Base-by-base conservation (phyloP, 2,888 invertebrate species). In the Falcaria lacertinaria region DNA sequence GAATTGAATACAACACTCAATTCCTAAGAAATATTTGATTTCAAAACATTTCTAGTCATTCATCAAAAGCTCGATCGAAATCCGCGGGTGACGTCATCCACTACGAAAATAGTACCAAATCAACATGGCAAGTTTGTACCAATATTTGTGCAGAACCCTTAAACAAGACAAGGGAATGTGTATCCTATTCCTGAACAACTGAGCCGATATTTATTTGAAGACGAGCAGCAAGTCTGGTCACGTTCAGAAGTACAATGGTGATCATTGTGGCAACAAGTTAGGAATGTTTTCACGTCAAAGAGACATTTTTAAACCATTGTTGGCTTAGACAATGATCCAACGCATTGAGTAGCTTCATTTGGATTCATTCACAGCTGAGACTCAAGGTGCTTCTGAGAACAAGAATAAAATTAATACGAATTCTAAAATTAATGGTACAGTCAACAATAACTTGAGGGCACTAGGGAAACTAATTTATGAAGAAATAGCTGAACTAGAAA, bases 291-390 rank as follows among this genome's bases (percentile, higher is more conserved):
- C 64, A 61, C 64, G 63, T 64, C 67, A 57, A 44, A 54, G 60
- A 50, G 59, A 64, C 63, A 49, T 63, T 62, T 65, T 59, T 56
- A 55, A 60, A 51, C 61, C 60, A 70, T 68, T 70, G 69, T 70
- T 56, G 47, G 41, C 48, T 43, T 37, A 57, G 42, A 64, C 59
- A 61, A 64, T 64, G 64, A 60, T 48, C 52, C 57, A 15, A 22
- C 37, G 13, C n/a, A 22, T 22, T 11, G 11, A 54, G 50, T 37
- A 39, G 42, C 45, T 43, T 36, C 36, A 15, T 22, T 28, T 28
- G 11, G 28, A 11, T 28, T 11, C 28, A 28, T 28, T 28, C 28
- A 28, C 28, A 28, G 5, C 7, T 22, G 22, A 7, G 28, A 3
- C 11, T 28, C 28, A 22, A 22, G 22, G 22, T 22, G 22, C 22